Base-by-base conservation (phyloP, 2,888 invertebrate genomes). In the Drosophila kambysellisi region DNA sequence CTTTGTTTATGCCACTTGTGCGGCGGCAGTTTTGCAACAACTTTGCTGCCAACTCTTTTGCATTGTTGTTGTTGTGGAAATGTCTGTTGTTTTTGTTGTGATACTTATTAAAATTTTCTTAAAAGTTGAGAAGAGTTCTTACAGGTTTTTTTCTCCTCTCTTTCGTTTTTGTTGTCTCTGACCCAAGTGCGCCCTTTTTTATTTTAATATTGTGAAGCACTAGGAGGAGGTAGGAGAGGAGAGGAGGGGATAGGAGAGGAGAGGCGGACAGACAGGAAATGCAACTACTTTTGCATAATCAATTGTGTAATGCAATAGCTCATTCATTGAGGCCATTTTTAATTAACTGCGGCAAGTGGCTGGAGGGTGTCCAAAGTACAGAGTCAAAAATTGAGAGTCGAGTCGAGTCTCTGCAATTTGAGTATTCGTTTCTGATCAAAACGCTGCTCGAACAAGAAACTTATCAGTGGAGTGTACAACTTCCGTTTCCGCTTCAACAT, bases 401-500 rank as follows among this genome's bases (percentile, higher is more conserved):
- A 51, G 54, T 25, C 25, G 25, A 56, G 30, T 15, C 29, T 56
- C 56, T 32, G 35, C n/a, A 35, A 48, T 29, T 33, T 11, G 59
- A 41, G 29, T 57, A 56, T 50, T 46, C 43, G 32, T 20, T 67
- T 72, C 39, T 65, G 67, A 62, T 63, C 63, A 60, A 64, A 70
- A 46, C 15, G 25, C 46, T 46, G 25, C 71, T 74, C 48, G 48
- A 69, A 78, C 39, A 30, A n/a, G 20, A 30, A 43, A 57, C 65
- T 74, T 80, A 80, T 81, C 77, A 74, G 74, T 69, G 66, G 70
- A 75, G 74, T 78, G 73, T 77, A 78, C 76, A 78, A 80, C 83
- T 87, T 88, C 86, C 82, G 82, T 76, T 88, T 84, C 78, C 79
- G 81, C 79, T 80, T 80, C 75, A 74, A 71, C 76, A 71, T 77